phyloP scores from a whole-genome alignment of 2,113 vertebrate genomes.

The Turnix velox region DNA sequence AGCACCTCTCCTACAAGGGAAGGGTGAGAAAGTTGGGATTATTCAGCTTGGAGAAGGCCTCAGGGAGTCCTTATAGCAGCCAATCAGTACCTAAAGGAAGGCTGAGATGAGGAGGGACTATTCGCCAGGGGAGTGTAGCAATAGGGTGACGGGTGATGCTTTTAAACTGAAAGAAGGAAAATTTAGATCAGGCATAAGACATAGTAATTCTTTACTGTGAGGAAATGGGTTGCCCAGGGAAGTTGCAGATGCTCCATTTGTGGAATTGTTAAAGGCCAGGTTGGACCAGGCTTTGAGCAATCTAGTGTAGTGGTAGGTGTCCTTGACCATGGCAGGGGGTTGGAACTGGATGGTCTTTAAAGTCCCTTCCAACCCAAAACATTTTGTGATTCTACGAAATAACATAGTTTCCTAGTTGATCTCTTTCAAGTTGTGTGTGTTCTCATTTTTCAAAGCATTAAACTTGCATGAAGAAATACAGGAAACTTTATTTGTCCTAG shows the following conservation, averaged over 20 bases:
- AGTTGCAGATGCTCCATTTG: neutral
- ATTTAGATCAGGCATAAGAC: neutral
- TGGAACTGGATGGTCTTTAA: neutral
- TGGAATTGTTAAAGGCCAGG: neutral
- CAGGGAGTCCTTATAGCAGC: neutral
- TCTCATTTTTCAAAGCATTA: neutral
- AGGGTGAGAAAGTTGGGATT: neutral
- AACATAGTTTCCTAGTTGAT: neutral
- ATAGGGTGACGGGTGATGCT: neutral
- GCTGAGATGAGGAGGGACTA: neutral
- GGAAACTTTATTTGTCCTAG: neutral
- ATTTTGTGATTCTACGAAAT: neutral
- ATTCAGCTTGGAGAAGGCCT: neutral
- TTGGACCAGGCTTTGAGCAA: neutral
- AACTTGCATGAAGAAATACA: neutral
- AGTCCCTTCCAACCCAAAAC: neutral
- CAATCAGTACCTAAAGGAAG: neutral
- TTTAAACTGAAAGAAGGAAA: neutral
- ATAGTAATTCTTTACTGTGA: neutral
- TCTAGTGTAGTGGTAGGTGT: neutral
- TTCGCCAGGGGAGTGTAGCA: neutral
- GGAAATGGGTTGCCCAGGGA: neutral
- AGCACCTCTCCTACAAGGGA: neutral
- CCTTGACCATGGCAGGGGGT: neutral
- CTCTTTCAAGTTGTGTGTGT: neutral